phyloP scores from a whole-genome alignment of 2,113 vertebrate species.

The Scatophagus argus region DNA sequence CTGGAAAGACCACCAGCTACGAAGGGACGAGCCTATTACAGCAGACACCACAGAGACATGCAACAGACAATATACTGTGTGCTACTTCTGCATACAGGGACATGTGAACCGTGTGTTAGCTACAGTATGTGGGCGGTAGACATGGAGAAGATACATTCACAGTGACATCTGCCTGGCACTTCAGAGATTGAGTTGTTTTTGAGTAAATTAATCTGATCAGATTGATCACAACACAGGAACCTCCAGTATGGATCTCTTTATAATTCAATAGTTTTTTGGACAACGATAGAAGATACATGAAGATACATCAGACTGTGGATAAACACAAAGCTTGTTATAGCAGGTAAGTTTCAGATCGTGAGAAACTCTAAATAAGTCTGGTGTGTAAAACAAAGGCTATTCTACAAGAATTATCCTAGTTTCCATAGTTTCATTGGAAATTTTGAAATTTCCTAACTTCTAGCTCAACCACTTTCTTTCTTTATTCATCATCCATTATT shows the following conservation, averaged over 20 bases:
- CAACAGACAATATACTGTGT: conserved; percentile 2
- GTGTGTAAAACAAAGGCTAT: neutral
- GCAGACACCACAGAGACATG: conserved; percentile 15
- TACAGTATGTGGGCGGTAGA: neutral
- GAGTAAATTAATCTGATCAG: neutral
- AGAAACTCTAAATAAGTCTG: neutral
- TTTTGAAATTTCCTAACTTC: neutral
- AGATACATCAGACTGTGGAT: neutral
- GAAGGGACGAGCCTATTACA: conserved; percentile 29
- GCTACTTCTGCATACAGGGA: neutral
- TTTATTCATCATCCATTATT: neutral
- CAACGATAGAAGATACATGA: no score
- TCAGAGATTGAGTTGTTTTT: neutral
- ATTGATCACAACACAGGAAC: neutral
- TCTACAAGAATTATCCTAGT: no score
- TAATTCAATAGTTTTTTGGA: no score
- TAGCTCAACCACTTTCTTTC: neutral
- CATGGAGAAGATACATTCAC: neutral
- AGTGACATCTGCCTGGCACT: neutral
- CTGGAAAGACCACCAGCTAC: conserved; percentile 53
- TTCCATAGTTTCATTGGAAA: no score
- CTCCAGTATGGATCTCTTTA: no score
- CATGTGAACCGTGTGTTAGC: neutral
- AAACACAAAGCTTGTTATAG: neutral
- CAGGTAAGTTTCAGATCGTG: neutral